Base-by-base conservation (phyloP, 2,113 vertebrate genomes). In the Oceanites oceanicus region DNA sequence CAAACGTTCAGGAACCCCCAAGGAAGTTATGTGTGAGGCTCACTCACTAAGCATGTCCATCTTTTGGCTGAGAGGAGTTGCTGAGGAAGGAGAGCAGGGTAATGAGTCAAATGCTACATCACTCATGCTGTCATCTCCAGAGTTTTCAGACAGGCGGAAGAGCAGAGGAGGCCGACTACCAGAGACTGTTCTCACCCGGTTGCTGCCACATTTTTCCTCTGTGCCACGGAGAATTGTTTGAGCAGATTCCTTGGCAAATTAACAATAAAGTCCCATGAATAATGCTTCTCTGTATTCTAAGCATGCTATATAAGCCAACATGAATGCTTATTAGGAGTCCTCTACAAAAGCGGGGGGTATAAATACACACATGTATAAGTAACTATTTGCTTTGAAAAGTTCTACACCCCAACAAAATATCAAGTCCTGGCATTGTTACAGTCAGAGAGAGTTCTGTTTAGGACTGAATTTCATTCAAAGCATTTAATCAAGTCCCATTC, bases 131-230 rank as follows among this genome's bases (percentile, higher is more conserved):
- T 99, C 99, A 30, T 99, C 99, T 21, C 96, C 98, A 1, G 99
- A 99, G 9, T 98, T 99, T 90, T 99, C 99, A 0, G 99, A 99
- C 7, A 99, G 97, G 47, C 98, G 99, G 77, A 95, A 98, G 11
- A 99, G 97, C 76, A 99, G 97, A 2, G 98, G 99, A 4, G 99
- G 99, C 0, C 99, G 98, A 56, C 98, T 98, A 4, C 98, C 96
- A 1, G 99, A 99, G 17, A 98, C 44, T 2, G 99, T 99, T 14
- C 99, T 98, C 15, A 99, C 98, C 1, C 99, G 98, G 50, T 98
- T 98, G 49, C 99, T 99, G 42, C 99, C 99, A n/a, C 99, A 99
- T 7, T 95, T 98, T 76, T 99, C 99, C 98, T 99, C 99, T 4
- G 98, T 99, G 36, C 99, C 99, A 49, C 99, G 98, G 42, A 99